These are phyloP conservation scores for Trachelus iudaicus DNA, from an alignment of 2,888 invertebrate genomes.

Conservation along the genomic window DNA sequence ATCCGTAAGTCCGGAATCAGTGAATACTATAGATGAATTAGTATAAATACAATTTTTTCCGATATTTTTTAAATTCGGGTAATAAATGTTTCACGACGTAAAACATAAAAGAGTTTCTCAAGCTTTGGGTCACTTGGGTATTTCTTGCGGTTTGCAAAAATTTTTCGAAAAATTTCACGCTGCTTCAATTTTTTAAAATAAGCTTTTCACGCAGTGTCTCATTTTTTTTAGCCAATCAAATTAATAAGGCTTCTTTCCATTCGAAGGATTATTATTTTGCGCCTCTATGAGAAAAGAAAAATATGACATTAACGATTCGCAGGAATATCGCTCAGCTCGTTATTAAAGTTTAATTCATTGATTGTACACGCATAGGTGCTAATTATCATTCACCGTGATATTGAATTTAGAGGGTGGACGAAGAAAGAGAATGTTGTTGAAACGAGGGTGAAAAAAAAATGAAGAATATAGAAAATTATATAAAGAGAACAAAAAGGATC, in stretches of 20 bases:
- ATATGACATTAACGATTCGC: background rate
- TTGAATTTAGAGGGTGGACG: background rate
- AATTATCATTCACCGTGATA: background rate
- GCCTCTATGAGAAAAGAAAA: background rate
- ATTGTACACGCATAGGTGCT: background rate
- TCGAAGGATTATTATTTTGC: background rate
- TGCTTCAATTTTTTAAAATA: background rate
- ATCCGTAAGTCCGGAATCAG: background rate
- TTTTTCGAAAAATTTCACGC: background rate
- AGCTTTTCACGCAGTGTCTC: background rate
- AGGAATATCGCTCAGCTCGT: background rate
- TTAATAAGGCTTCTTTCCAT: background rate
- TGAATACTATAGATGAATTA: background rate
- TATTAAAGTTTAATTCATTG: background rate
- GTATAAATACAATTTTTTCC: background rate
- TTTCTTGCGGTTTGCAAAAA: background rate
- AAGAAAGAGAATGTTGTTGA: background rate
- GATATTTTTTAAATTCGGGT: background rate
- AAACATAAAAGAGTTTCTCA: background rate
- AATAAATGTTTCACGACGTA: background rate
- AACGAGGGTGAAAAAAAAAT: constrained; percentile 10
- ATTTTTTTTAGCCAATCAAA: background rate
- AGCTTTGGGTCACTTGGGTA: background rate
- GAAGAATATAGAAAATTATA: background rate
- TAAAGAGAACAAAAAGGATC: background rate